A percentile compares a stretch with the other conserved stretches of the same genome.
Evolutionary conservation across 2,888 invertebrate genomes (phyloP).

Genomic region (Ophion costatus): DNA sequence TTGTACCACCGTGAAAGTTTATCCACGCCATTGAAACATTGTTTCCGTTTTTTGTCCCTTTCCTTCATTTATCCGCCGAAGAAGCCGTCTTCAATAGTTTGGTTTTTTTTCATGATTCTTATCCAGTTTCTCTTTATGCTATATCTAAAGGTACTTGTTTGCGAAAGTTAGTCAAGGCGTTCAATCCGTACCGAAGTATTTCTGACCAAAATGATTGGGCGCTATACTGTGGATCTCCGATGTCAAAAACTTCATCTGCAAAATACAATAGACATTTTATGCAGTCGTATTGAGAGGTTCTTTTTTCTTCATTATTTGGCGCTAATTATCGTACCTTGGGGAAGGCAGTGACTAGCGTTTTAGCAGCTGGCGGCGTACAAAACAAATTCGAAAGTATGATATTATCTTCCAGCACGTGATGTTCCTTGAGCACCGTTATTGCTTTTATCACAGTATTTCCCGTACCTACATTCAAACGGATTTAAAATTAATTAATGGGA

Average conservation of each 20-base stretch:
- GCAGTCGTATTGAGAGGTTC: not conserved
- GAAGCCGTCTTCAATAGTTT: slow-evolving; percentile 48
- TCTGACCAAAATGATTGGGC: slow-evolving; percentile 99
- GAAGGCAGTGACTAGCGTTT: slow-evolving; percentile 92
- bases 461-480: slow-evolving; percentile 85
- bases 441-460: slow-evolving; percentile 98
- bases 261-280: slow-evolving; percentile 60
- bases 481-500: not conserved
- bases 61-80: not conserved
- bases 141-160: slow-evolving; percentile 44
- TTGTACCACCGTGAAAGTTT: slow-evolving; percentile 20
- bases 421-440: slow-evolving; percentile 96
- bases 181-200: slow-evolving; percentile 99
- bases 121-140: slow-evolving; percentile 42
- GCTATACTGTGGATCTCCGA: slow-evolving; percentile 97
- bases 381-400: slow-evolving; percentile 99
- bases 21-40: not conserved
- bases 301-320: not conserved
- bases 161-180: slow-evolving; percentile 66
- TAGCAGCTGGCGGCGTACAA: slow-evolving; percentile 96
- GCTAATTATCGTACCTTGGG: slow-evolving; percentile 86
- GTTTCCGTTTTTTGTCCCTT: not conserved
- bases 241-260: slow-evolving; percentile 95
- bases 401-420: slow-evolving; percentile 96
- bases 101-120: slow-evolving; percentile 43